Conservation (phyloP, 2,113 vertebrate species). For the Etia nguti region DNA sequence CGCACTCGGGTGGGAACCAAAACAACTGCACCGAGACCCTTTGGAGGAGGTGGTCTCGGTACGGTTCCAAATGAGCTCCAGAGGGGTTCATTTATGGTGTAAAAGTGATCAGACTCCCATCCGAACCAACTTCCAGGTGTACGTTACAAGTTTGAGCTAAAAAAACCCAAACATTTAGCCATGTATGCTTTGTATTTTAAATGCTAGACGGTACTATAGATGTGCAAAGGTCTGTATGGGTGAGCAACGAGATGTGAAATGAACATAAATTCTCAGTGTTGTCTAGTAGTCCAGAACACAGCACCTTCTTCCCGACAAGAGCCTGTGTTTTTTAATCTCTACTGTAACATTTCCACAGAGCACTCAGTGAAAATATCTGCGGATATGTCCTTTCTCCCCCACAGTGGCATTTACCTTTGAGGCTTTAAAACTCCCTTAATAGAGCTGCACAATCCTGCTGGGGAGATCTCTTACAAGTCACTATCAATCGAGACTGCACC, state of each 20-base stretch:
- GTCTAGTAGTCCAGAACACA: not conserved
- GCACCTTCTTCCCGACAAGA: not conserved
- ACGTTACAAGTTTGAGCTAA: not conserved
- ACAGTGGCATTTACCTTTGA: not conserved
- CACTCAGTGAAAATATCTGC: not conserved
- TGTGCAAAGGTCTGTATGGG: not conserved
- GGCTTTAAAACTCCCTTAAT: not conserved
- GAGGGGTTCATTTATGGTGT: not conserved
- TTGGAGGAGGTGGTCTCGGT: not conserved
- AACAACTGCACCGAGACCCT: not conserved
- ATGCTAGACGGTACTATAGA: not conserved
- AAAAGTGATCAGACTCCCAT: not conserved
- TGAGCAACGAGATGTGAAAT: rapidly evolving
- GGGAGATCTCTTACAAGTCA: not conserved
- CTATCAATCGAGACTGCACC: not conserved
- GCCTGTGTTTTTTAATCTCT: not conserved
- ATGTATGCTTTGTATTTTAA: not conserved
- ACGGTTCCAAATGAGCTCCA: not conserved
- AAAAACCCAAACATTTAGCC: not conserved
- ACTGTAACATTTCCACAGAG: not conserved
- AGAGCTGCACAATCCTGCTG: not conserved
- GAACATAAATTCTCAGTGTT: not conserved
- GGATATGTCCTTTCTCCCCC: not conserved
- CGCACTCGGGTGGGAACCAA: not conserved
- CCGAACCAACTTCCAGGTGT: not conserved